Percentiles rank a stretch among this genome's conserved stretches.
Conservation (phyloP, 2,113 vertebrate species). For the Varanus salvator region DNA sequence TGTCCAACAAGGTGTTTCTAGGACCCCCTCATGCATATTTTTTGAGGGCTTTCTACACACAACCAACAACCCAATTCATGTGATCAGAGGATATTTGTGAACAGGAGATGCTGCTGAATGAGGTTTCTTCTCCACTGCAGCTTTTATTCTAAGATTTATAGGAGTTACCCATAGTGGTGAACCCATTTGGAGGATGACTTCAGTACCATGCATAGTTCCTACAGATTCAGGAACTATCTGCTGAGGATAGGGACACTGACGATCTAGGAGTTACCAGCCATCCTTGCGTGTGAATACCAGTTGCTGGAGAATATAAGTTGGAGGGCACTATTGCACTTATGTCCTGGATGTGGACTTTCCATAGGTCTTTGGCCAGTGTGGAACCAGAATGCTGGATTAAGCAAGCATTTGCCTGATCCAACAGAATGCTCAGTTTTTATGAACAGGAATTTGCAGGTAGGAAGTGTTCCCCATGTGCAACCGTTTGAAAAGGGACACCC, state of each 20-base stretch:
- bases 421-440: not conserved
- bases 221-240: too few species aligned
- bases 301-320: not conserved
- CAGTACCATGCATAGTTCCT: too few species aligned
- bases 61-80: not conserved
- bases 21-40: not conserved
- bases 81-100: not conserved
- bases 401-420: not conserved
- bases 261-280: too few species aligned
- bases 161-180: too few species aligned
- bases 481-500: not conserved
- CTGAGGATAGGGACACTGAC: too few species aligned
- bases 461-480: not conserved
- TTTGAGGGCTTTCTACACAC: not conserved
- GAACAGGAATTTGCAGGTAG: not conserved
- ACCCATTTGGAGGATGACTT: too few species aligned
- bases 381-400: not conserved
- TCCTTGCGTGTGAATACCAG: not conserved
- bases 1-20: not conserved
- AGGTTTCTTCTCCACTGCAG: too few species aligned
- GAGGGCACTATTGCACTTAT: not conserved
- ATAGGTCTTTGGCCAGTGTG: too few species aligned
- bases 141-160: too few species aligned
- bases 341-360: not conserved
- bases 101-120: not conserved